Evolutionary conservation across 2,113 vertebrate species (phyloP), one percentile per base, ranked within the genome.

Genomic region (Mystacornis crossleyi): DNA sequence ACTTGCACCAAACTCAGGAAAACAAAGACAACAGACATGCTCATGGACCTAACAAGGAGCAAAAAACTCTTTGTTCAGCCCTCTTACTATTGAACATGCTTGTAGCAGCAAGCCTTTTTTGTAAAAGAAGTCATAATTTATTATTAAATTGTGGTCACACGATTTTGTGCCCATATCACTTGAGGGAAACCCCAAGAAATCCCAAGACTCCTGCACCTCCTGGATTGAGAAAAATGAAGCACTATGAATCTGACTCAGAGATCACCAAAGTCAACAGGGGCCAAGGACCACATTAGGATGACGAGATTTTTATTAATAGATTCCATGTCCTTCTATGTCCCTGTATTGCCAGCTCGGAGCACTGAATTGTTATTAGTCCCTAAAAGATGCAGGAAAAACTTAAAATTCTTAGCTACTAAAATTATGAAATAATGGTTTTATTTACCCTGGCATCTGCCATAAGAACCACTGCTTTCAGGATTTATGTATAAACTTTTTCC

Each of bases 401-500:
- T 64, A 18, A 50, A 81, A 29, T 50, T 69, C 43, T 40, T 23
- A 60, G 47, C 38, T 13, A 65, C 10, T 38, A 45, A 48, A 83
- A 53, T 14, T 1, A n/a, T 3, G 9, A 86, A 86, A 73, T 8
- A 61, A 40, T 34, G 8, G 23, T 31, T 85, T 80, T 85, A 20
- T 82, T 77, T 66, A 21, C 26, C 18, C 25, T 54, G 33, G n/a
- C 16, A 75, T 43, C n/a, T 82, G 61, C 29, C 2, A 0, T 13
- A 58, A 51, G 79, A 61, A 53, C 14, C 3, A 7, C 50, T 17
- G 50, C 47, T 69, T 54, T 65, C 45, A 15, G 36, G 36, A 75
- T 64, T 53, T 36, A 21, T 1, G 15, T 0, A 6, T 9, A 26
- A 18, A 0, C 18, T 6, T 62, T 14, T 64, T n/a, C 14, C 13